These are phyloP conservation scores for Melieria crassipennis DNA, from an alignment of 2,888 invertebrate genomes.

Conservation along the genomic window DNA sequence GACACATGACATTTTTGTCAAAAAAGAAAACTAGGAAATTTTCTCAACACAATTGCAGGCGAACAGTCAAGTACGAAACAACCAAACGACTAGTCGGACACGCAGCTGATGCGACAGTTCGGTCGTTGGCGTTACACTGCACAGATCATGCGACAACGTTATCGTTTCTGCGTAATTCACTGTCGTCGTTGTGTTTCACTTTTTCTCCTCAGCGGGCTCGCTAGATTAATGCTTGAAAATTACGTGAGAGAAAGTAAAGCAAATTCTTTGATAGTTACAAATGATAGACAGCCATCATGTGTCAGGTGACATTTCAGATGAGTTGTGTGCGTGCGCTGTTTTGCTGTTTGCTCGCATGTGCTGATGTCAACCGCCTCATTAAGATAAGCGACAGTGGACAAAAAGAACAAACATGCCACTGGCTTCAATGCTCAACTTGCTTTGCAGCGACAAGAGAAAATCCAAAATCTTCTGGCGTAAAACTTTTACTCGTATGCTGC, in stretches of 20 bases:
- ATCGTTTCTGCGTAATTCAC: conserved; percentile 30
- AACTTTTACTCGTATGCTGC: no score
- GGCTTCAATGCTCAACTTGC: not conserved
- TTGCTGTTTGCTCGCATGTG: conserved; percentile 4
- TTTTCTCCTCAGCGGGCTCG: not conserved
- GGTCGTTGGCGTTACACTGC: no score
- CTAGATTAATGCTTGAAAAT: conserved; percentile 42
- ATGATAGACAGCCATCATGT: not conserved
- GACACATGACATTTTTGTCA: no score
- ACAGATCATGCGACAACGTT: no score
- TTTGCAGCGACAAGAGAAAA: not conserved
- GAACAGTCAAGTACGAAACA: not conserved
- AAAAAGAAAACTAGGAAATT: not conserved
- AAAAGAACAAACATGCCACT: not conserved
- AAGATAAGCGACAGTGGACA: conserved; percentile 18
- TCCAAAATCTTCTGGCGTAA: no score
- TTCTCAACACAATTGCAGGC: not conserved
- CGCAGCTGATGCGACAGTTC: no score
- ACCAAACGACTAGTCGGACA: no score
- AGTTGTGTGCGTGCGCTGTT: not conserved
- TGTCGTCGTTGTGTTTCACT: not conserved
- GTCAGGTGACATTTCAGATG: not conserved
- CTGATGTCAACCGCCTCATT: conserved; percentile 25
- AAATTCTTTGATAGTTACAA: conserved; percentile 3
- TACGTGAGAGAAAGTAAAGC: conserved; percentile 56